Conservation (phyloP, 1,140 invertebrate genomes). For the Drusus annulatus region DNA sequence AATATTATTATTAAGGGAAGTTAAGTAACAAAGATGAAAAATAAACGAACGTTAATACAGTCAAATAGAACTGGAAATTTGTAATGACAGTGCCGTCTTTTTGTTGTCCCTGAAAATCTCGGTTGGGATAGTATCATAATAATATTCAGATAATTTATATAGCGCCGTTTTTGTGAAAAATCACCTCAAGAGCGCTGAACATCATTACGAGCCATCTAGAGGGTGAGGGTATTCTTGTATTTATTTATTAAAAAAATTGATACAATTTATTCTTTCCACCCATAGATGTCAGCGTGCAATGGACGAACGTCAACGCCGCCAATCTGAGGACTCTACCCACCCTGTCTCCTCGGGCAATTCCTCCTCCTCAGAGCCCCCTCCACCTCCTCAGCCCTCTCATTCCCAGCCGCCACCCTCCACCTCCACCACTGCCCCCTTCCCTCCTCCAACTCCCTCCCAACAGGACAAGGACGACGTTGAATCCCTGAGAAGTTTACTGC, state of each 20-base stretch:
- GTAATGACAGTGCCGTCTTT: too few relatives aligned
- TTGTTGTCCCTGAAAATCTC: too few relatives aligned
- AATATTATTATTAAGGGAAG: too few relatives aligned
- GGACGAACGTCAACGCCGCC: conserved; percentile 66
- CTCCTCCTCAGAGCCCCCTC: conserved; percentile 75
- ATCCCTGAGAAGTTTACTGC: conserved; percentile 77
- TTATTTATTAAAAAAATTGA: neutral
- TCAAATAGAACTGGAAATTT: too few relatives aligned
- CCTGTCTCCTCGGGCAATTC: conserved; percentile 71
- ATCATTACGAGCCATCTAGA: too few relatives aligned
- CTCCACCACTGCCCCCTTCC: conserved; percentile 62
- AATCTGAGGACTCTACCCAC: conserved; percentile 68
- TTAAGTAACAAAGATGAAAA: too few relatives aligned
- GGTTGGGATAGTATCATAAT: too few relatives aligned
- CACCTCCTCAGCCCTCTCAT: conserved; percentile 74
- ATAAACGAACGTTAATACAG: too few relatives aligned
- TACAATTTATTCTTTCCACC: conserved; percentile 7
- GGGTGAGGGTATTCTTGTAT: too few relatives aligned
- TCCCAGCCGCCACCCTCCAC: conserved; percentile 68
- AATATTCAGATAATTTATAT: too few relatives aligned
- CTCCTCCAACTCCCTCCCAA: conserved; percentile 60
- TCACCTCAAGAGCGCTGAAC: too few relatives aligned
- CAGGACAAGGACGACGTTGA: conserved; percentile 74
- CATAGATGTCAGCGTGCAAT: conserved; percentile 53
- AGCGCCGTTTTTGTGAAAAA: too few relatives aligned